Percentiles rank a stretch among this genome's conserved stretches.
phyloP scores from a whole-genome alignment of 2,113 vertebrate species.

The Sorex araneus region DNA sequence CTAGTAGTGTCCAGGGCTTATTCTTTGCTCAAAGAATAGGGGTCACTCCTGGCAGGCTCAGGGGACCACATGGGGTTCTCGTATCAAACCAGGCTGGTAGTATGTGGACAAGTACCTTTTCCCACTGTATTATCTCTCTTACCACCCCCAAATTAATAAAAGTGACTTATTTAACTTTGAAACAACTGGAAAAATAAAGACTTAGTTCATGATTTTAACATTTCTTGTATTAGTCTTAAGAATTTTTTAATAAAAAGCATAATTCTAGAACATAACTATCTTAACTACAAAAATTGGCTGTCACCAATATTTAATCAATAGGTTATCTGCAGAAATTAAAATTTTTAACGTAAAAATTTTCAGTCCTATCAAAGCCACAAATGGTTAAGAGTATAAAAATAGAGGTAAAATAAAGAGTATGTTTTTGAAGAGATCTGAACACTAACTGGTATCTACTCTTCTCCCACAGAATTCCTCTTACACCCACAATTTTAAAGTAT shows the following conservation, averaged over 20 bases:
- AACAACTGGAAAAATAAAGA: background rate
- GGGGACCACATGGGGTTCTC: too few species aligned
- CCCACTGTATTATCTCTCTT: too few species aligned
- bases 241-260: conserved; percentile 6
- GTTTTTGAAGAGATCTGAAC: too few species aligned
- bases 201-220: background rate
- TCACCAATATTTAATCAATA: background rate
- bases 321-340: background rate
- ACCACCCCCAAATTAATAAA: background rate
- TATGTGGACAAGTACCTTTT: too few species aligned
- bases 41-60: too few species aligned
- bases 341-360: background rate
- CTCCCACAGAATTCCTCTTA: too few species aligned
- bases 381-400: background rate
- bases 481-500: too few species aligned
- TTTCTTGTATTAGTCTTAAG: background rate
- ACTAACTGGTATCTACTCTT: too few species aligned
- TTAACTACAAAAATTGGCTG: background rate
- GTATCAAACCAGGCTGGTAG: too few species aligned
- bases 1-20: too few species aligned
- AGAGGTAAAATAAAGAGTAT: too few species aligned
- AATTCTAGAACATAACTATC: background rate
- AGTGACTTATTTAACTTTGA: background rate
- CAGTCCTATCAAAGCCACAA: background rate
- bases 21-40: too few species aligned